These are phyloP conservation scores for Poecilus cupreus DNA, from an alignment of 2,888 invertebrate species.

Conservation along the genomic window DNA sequence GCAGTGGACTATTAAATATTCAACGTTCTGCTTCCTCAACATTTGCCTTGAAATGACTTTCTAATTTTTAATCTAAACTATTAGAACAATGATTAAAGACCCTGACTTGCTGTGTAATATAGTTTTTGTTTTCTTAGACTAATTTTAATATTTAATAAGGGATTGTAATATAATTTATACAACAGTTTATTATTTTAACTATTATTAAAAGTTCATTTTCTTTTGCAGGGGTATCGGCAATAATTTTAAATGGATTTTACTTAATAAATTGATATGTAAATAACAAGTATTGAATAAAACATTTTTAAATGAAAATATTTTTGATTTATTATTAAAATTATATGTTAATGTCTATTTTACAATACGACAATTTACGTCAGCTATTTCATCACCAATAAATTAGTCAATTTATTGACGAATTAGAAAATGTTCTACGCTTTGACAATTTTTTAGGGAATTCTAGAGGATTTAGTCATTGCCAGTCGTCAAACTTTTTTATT, in stretches of 20 bases:
- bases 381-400: no score
- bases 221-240: neutral
- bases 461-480: no score
- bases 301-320: neutral
- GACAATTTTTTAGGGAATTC: no score
- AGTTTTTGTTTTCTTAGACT: neutral
- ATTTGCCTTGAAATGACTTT: slow-evolving; percentile 23
- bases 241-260: neutral
- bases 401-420: no score
- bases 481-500: no score
- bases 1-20: neutral
- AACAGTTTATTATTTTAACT: neutral
- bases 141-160: slow-evolving; percentile 4
- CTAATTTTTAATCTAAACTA: slow-evolving; percentile 3
- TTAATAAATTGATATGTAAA: neutral
- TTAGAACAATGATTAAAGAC: slow-evolving; percentile 20
- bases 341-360: no score
- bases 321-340: neutral
- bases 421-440: no score
- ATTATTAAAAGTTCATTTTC: neutral
- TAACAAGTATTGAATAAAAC: neutral
- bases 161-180: neutral
- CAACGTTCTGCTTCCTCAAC: neutral
- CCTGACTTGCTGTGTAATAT: neutral
- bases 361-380: no score